Evolutionary conservation across 1,140 invertebrate genomes (phyloP), one percentile per base, ranked within the genome.

Genomic region (Ladona fulva): DNA sequence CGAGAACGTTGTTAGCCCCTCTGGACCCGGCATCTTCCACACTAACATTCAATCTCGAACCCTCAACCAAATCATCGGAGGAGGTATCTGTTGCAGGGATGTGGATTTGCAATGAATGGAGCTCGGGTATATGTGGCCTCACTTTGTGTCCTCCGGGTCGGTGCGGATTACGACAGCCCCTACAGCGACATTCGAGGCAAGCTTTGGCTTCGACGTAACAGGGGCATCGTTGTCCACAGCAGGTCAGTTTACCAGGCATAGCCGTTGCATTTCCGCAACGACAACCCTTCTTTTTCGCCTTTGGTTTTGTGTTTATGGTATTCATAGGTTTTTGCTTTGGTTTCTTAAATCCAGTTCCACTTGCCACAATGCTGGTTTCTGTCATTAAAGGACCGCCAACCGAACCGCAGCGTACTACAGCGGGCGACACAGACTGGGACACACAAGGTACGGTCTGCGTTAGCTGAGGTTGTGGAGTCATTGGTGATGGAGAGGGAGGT

Each of bases 221-320:
- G 0, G 95, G 94, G 87, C 95, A 97, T 79, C 95, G 87, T 84
- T 97, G 95, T 3, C 95, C 95, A 84, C 95, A 95, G 85, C 95
- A 97, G 0, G 95, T 96, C 75, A 96, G 84, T 84, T 95, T 96
- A 14, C 94, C 94, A 16, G 94, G 94, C 79, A 91, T 92, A 10
- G 92, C 89, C 0, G 94, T 95, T 22, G 94, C 93, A 85, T 94
- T 94, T n/a, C 95, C 95, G 88, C 95, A 97, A 79, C 94, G 88
- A 84, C 95, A 97, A 14, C 93, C 93, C 76, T 82, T 82, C 12
- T 77, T 89, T 90, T 91, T 84, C 88, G 87, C 83, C 87, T 91
- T 82, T 82, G 85, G 80, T 24, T 75, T 75, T 1, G 74, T 66
- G n/a, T 66, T 66, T 66, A 66, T 66, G n/a, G 14, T 66, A 22